Evolutionary conservation across 1,140 invertebrate genomes (phyloP), one percentile per base, ranked within the genome.

Genomic region (Gryon sp.): DNA sequence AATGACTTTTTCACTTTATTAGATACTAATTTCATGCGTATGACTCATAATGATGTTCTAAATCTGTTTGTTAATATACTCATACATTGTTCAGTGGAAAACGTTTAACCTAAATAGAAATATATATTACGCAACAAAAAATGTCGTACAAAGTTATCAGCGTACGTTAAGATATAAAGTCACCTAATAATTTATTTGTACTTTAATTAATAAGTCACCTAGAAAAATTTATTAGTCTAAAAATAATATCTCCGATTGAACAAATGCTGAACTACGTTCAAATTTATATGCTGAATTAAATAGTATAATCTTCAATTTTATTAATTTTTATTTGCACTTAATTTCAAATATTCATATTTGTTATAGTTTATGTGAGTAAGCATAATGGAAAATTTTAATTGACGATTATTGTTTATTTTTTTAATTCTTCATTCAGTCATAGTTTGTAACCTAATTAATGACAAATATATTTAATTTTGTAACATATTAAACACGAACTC

Each of bases 31-130:
- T n/a, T n/a, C n/a, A n/a, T n/a, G n/a, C n/a, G n/a, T n/a, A n/a
- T n/a, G n/a, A n/a, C n/a, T n/a, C n/a, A n/a, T n/a, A n/a, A n/a
- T n/a, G n/a, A n/a, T n/a, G n/a, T 34, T 34, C n/a, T 11, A 22
- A 43, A 43, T 43, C 18, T 11, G 16, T 22, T 18, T 1, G 14
- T 40, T 40, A 40, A 43, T 43, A n/a, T n/a, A n/a, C n/a, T n/a
- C n/a, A n/a, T n/a, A 11, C 9, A 8, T 43, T 20, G 9, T 22
- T 20, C 41, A 45, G 14, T 15, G 22, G 48, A 38, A 53, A 38
- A 40, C 50, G 11, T 40, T 55, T 55, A 55, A 40, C 50, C 50
- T 40, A 38, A 55, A 55, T 40, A 55, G 34, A 55, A 34, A 19
- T 16, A 40, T 19, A 26, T 15, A 20, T 55, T 55, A 22, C 50